Conservation (phyloP, 2,797 vertebrate species). For the Pachyuromys duprasi region DNA sequence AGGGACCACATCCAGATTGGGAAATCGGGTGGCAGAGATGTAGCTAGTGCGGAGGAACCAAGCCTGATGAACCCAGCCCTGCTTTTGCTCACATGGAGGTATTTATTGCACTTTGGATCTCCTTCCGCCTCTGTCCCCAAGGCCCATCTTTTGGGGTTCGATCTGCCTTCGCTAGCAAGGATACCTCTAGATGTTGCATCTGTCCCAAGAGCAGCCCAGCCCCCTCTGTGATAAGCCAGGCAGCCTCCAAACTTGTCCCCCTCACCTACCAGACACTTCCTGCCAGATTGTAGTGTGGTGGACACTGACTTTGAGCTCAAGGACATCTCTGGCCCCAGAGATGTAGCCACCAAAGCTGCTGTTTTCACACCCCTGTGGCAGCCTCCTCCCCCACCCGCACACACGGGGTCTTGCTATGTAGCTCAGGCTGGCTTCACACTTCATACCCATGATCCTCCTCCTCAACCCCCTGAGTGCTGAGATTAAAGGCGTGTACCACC, state of each 20-base stretch:
- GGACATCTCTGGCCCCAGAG: not conserved
- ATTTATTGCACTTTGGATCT: accelerated
- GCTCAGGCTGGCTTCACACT: not conserved
- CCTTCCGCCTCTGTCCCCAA: not conserved
- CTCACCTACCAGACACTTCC: not conserved
- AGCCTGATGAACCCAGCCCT: too few relatives aligned
- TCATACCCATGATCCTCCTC: not conserved
- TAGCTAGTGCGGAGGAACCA: not conserved
- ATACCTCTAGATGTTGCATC: not conserved
- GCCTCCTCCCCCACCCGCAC: too few relatives aligned
- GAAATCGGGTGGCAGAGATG: not conserved
- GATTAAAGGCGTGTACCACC: not conserved
- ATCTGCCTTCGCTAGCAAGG: not conserved
- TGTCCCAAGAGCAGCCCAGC: not conserved
- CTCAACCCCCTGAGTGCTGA: not conserved
- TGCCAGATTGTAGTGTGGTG: too few relatives aligned
- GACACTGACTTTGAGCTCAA: not conserved
- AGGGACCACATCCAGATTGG: not conserved
- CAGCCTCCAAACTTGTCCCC: accelerated
- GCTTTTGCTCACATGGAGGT: accelerated
- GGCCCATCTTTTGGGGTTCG: not conserved
- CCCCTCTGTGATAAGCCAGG: not conserved
- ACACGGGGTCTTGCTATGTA: too few relatives aligned
- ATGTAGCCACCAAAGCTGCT: not conserved
- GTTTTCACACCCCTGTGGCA: not conserved